Evolutionary conservation across 2,888 invertebrate species (phyloP), one percentile per base, ranked within the genome.

Genomic region (Lottia gigantea): DNA sequence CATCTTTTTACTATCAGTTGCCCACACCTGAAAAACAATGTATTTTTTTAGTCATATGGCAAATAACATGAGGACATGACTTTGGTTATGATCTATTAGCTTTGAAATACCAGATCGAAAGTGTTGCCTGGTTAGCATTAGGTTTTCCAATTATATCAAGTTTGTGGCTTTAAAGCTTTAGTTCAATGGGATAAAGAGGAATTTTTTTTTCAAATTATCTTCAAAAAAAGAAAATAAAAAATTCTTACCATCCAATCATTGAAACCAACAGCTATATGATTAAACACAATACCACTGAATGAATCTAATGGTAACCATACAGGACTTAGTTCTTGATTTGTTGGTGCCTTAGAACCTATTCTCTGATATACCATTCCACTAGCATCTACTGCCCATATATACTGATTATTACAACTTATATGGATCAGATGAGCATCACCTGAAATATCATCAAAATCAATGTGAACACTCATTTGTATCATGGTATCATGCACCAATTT

Each of bases 341-440:
- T 79, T 31, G 90, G 89, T 23, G 89, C 86, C 72, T 86, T 85
- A 31, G 89, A 87, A 1, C 90, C 90, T 68, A 90, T 88, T 49
- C 90, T 83, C 83, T 91, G 88, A 78, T 88, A 90, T 31, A 90
- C 85, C n/a, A 82, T 80, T 1, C 91, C 91, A 46, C 83, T 80
- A 63, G 81, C 83, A 78, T 90, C 90, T 76, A 90, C 89, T 0
- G 89, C 90, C 91, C 91, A 91, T 19, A 90, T 89, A 40, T 88
- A 87, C 74, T 89, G 87, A 45, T 83, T 82, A 3, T 90, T 90
- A 80, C 90, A 90, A 45, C 88, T 88, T 26, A 91, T 75, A 77
- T 89, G 86, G 0, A 87, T 83, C 55, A 91, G 78, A 49, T 86
- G 86, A 3, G 85, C 80, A 65, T 84, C 83, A 47, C 87, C 89